Evolutionary conservation across 2,888 invertebrate species (phyloP), one percentile per base, ranked within the genome.

Genomic region (Horisme vitalbata): DNA sequence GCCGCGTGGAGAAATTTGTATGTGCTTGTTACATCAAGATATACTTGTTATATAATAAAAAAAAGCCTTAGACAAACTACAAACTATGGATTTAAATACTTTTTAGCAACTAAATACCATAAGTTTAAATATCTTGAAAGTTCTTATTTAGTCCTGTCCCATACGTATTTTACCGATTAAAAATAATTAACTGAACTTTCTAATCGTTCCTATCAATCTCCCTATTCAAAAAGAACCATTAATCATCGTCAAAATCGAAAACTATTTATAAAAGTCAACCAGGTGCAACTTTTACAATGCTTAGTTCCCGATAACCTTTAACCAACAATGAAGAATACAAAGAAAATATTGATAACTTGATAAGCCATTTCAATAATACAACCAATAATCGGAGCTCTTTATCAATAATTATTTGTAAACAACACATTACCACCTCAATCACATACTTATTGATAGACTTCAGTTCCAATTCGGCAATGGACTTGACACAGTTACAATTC

Each of bases 401-500:
- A 37, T 14, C 20, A 26, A 32, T 18, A 35, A 3, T 20, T 31
- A 8, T 15, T 15, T n/a, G 12, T 33, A 30, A 32, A 23, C 15
- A 38, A 44, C 41, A 36, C 53, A 52, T 53, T 45, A 49, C 36
- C 33, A 23, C 43, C 49, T 34, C 47, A 55, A 55, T 47, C 14
- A n/a, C 26, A 41, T 18, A 33, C 10, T 11, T n/a, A 52, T 47
- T 48, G 35, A 43, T 52, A 37, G 38, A 47, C 37, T 46, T 27
- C 28, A 41, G 27, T 46, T 43, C 12, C 4, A 37, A 55, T 37
- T 27, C 53, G 39, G 49, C 52, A 58, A 49, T 58, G 55, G 55
- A 53, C 53, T 55, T 58, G 55, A 58, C 58, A 58, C 36, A 55
- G 45, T 52, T 55, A 51, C n/a, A n/a, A n/a, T n/a, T n/a, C n/a